phyloP scores from a whole-genome alignment of 2,113 vertebrate genomes.

The Epinephelus lanceolatus region DNA sequence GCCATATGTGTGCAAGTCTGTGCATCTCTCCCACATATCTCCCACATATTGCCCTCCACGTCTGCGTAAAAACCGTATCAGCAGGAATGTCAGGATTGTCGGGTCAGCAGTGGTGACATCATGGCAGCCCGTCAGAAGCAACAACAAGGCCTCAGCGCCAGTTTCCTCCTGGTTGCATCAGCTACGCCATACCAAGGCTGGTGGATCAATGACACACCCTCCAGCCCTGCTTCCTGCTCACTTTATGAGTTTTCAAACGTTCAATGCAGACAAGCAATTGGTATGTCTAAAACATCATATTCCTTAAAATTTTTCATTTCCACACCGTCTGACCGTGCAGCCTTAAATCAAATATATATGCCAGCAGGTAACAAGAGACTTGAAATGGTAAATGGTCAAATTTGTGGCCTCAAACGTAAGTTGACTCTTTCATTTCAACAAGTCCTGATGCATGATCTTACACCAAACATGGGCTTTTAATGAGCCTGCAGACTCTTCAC shows the following conservation, averaged over 20 bases:
- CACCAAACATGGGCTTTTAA: background rate
- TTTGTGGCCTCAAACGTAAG: background rate
- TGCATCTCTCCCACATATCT: conserved; percentile 57
- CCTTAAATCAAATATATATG: background rate
- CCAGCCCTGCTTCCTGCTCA: conserved; percentile 24
- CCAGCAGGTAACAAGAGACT: conserved; percentile 15
- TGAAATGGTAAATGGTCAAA: background rate
- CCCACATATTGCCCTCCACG: conserved; percentile 41
- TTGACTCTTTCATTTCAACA: background rate
- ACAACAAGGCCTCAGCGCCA: conserved; percentile 55
- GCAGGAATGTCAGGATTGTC: conserved; percentile 78
- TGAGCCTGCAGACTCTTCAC: background rate
- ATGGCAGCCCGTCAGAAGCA: conserved; percentile 67
- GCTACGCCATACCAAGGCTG: conserved; percentile 48
- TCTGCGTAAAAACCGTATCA: conserved; percentile 67
- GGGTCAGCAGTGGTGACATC: conserved; percentile 81
- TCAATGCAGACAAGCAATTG: background rate
- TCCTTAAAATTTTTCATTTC: background rate
- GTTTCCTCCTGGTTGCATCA: conserved; percentile 77
- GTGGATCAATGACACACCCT: conserved; percentile 47
- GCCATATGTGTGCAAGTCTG: conserved; percentile 69
- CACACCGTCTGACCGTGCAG: background rate
- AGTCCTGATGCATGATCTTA: background rate
- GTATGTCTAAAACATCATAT: conserved; percentile 1
- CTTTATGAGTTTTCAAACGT: conserved; percentile 26